phyloP scores from a whole-genome alignment of 2,888 invertebrate genomes.

The Metopia argyrocephala region DNA sequence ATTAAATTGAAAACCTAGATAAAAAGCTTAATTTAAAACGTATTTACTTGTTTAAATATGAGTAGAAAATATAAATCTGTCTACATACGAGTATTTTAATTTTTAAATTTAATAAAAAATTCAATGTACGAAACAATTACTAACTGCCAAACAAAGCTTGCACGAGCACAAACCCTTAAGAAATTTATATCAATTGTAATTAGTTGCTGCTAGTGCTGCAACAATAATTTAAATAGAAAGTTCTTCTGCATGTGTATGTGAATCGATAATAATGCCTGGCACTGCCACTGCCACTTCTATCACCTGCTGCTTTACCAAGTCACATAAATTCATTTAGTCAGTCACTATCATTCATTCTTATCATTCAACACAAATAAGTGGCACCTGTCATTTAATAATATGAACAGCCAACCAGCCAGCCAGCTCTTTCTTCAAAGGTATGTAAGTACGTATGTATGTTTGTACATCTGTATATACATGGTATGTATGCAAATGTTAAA shows the following conservation, averaged over 20 bases:
- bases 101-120: no score
- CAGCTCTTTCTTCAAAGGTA: background rate
- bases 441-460: no score
- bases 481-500: background rate
- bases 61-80: no score
- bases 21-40: no score
- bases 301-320: constrained; percentile 41
- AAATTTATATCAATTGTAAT: background rate
- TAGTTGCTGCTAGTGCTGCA: background rate
- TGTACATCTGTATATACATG: no score
- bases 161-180: background rate
- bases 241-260: background rate
- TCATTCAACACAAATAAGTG: constrained; percentile 49
- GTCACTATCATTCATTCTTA: constrained; percentile 33
- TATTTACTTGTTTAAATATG: no score
- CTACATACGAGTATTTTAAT: no score
- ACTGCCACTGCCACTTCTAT: constrained; percentile 26
- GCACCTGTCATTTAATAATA: constrained; percentile 52
- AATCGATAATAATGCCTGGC: constrained; percentile 18
- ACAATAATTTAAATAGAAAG: background rate
- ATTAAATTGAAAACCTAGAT: no score
- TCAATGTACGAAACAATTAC: no score
- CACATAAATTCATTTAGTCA: constrained; percentile 22
- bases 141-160: no score
- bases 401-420: constrained; percentile 23